phyloP scores from a whole-genome alignment of 2,113 vertebrate species.

The Misgurnus anguillicaudatus region DNA sequence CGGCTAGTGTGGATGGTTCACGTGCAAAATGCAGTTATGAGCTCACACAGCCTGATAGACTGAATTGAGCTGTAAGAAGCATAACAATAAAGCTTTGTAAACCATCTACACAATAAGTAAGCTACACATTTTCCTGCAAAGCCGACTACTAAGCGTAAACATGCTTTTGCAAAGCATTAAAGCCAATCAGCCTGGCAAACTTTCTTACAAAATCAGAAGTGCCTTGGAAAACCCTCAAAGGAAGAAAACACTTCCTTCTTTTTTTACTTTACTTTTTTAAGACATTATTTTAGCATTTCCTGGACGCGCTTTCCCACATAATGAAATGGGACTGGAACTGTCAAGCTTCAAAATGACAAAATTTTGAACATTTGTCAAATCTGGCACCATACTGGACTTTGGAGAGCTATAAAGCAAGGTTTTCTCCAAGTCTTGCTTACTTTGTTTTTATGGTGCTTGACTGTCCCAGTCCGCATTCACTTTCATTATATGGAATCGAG shows the following conservation, averaged over 20 bases:
- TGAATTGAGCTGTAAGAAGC: not conserved
- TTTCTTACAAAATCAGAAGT: constrained; percentile 58
- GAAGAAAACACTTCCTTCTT: not conserved
- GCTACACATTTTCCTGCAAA: constrained; percentile 47
- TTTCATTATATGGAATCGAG: no score
- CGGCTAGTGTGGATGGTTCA: constrained; percentile 62
- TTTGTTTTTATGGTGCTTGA: no score
- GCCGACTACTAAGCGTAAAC: constrained; percentile 46
- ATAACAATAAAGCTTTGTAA: constrained; percentile 44
- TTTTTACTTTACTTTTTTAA: not conserved
- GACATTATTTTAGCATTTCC: no score
- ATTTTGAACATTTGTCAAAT: no score
- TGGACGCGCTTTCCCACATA: no score
- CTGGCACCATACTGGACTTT: no score
- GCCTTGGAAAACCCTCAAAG: constrained; percentile 54
- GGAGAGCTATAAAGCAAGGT: no score
- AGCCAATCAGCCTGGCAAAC: constrained; percentile 42
- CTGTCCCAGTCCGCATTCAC: not conserved
- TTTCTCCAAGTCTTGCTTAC: no score
- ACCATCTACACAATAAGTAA: constrained; percentile 60
- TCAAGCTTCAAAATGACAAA: no score
- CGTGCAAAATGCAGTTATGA: not conserved
- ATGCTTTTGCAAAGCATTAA: constrained; percentile 47
- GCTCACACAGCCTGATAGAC: not conserved
- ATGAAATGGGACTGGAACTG: no score